These are phyloP conservation scores for Setophaga coronata DNA, from an alignment of 2,113 vertebrate genomes.

Conservation along the genomic window DNA sequence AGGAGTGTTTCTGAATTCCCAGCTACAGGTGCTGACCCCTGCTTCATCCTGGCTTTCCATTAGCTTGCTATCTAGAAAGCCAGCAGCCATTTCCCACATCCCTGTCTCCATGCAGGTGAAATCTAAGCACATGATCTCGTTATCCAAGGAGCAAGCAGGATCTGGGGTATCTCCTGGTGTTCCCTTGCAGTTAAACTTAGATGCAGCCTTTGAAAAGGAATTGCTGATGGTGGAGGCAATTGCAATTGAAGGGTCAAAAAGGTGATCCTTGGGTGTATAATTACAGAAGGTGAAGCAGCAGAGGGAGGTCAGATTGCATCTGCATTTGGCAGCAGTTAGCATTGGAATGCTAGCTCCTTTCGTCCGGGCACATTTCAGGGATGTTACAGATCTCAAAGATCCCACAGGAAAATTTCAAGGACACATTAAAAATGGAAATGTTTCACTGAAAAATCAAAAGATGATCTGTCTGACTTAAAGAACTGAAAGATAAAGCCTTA, in stretches of 20 bases:
- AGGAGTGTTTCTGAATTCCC: neutral
- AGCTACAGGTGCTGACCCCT: neutral
- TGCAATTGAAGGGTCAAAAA: slow-evolving; percentile 15
- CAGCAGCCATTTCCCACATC: neutral
- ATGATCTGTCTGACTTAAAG: neutral
- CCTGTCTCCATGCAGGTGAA: slow-evolving; percentile 1
- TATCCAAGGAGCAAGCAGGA: slow-evolving; percentile 23
- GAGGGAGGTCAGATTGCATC: slow-evolving; percentile 26
- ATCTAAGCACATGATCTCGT: neutral
- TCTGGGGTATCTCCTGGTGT: slow-evolving; percentile 30
- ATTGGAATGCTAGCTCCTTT: neutral
- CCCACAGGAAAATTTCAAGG: neutral
- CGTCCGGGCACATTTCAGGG: neutral
- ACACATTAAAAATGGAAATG: neutral
- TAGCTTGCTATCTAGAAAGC: neutral
- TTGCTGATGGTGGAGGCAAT: neutral
- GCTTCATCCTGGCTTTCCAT: neutral
- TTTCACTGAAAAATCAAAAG: neutral
- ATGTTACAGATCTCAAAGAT: neutral
- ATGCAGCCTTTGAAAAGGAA: neutral
- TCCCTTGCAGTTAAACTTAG: slow-evolving; percentile 38
- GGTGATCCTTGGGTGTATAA: slow-evolving; percentile 26
- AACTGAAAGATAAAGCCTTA: neutral
- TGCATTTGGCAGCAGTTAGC: neutral
- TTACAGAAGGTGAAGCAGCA: slow-evolving; percentile 40